Evolutionary conservation across 2,888 invertebrate genomes (phyloP).

Genomic region (Gisinianus flammeolus): DNA sequence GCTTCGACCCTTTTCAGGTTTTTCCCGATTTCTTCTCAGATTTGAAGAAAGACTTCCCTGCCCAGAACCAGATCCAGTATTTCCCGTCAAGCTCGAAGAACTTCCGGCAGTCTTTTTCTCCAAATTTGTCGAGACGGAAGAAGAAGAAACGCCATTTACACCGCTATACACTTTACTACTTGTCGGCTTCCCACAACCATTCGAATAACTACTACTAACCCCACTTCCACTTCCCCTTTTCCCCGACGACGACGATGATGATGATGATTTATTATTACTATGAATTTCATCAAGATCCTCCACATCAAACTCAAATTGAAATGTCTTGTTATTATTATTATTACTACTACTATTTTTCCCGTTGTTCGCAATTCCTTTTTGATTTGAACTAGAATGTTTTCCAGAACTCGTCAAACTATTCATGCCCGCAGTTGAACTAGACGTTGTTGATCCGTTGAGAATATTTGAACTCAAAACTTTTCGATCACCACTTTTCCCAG

Average conservation of each 20-base stretch:
- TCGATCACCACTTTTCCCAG: constrained; percentile 3
- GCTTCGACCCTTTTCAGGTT: constrained; percentile 48
- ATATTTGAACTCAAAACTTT: constrained; percentile 31
- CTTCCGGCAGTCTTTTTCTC: constrained; percentile 8
- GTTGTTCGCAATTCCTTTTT: background rate
- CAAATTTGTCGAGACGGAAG: background rate
- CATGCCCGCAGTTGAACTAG: background rate
- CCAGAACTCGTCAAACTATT: background rate
- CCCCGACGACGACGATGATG: background rate
- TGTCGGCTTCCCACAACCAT: constrained; percentile 7
- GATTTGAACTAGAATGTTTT: background rate
- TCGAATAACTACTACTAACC: background rate
- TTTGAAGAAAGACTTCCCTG: background rate
- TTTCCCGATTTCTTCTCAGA: constrained; percentile 43
- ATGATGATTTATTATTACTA: background rate
- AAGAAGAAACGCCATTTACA: constrained; percentile 3
- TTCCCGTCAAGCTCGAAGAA: background rate
- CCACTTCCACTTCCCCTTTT: constrained; percentile 17
- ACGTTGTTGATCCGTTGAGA: background rate
- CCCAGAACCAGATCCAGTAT: constrained; percentile 3
- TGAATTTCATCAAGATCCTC: constrained; percentile 46
- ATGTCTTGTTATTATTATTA: constrained; percentile 11
- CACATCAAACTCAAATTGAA: constrained; percentile 48
- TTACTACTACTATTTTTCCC: background rate
- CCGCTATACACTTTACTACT: background rate